Evolutionary conservation across 2,888 invertebrate species (phyloP).

Genomic region (Apoda limacodes): DNA sequence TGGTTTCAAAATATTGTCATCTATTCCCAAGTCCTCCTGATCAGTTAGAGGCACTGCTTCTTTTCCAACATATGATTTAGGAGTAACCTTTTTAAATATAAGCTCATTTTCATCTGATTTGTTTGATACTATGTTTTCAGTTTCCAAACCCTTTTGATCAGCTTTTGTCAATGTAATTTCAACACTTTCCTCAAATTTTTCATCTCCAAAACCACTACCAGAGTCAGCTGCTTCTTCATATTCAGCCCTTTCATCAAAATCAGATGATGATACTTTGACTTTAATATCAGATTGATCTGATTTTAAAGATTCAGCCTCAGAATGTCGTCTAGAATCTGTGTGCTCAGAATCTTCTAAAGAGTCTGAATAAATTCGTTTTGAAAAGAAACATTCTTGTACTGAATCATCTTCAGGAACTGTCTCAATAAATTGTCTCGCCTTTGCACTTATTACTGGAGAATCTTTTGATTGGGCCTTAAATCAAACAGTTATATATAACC

Average conservation of each 20-base stretch:
- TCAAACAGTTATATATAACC: constrained; percentile 21
- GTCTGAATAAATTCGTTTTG: constrained; percentile 64
- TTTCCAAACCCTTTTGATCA: constrained; percentile 37
- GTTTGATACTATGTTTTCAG: constrained; percentile 47
- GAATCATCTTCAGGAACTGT: constrained; percentile 68
- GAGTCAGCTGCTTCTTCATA: constrained; percentile 60
- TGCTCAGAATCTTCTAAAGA: constrained; percentile 65
- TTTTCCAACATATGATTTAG: constrained; percentile 59
- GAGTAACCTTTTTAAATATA: constrained; percentile 55
- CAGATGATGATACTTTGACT: constrained; percentile 59
- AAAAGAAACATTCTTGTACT: constrained; percentile 66
- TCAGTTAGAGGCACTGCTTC: constrained; percentile 60
- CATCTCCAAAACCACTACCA: constrained; percentile 64
- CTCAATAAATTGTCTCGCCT: constrained; percentile 64
- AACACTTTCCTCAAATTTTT: constrained; percentile 61
- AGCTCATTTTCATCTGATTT: constrained; percentile 40
- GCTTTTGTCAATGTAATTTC: constrained; percentile 54
- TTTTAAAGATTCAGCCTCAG: constrained; percentile 63
- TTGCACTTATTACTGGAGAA: constrained; percentile 62
- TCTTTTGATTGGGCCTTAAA: constrained; percentile 55
- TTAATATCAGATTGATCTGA: constrained; percentile 63
- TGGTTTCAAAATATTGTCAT: constrained; percentile 33
- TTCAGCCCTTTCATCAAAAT: constrained; percentile 63
- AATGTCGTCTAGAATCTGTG: constrained; percentile 59
- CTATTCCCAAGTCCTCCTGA: constrained; percentile 46